Percentiles rank a stretch among this genome's conserved stretches.
Conservation (phyloP, 2,113 vertebrate species). For the Sterrhoptilus dennistouni region DNA sequence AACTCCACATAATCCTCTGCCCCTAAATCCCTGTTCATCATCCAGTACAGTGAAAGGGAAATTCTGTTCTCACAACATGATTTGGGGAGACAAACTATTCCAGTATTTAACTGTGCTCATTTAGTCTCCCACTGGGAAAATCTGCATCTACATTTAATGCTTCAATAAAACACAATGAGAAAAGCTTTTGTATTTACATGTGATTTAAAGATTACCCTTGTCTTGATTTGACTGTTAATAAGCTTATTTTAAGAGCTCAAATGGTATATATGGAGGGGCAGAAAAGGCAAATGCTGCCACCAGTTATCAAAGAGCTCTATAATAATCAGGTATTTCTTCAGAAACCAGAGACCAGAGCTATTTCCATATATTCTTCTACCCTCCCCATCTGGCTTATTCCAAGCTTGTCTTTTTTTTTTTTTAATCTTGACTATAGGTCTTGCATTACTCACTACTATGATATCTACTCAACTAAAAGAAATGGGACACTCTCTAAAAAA, state of each 20-base stretch:
- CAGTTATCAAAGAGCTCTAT: neutral
- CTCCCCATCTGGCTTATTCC: neutral
- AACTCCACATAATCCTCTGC: neutral
- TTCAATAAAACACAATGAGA: neutral
- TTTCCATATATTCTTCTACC: neutral
- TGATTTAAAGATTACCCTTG: constrained; percentile 32
- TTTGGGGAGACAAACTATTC: constrained; percentile 15
- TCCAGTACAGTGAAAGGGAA: neutral
- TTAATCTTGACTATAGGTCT: neutral
- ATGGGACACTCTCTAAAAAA: neutral
- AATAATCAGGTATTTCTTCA: neutral
- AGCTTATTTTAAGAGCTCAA: constrained; percentile 23
- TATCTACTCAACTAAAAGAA: neutral
- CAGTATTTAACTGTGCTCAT: constrained; percentile 8
- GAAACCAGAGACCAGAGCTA: neutral
- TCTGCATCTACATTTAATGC: neutral
- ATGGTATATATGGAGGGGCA: neutral
- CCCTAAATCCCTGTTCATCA: neutral
- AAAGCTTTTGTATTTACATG: constrained; percentile 19
- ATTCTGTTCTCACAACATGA: neutral
- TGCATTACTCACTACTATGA: neutral
- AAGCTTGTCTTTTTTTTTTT: neutral
- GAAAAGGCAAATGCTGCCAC: neutral
- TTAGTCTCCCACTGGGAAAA: constrained; percentile 9
- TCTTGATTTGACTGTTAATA: constrained; percentile 31